Conservation (phyloP, 2,113 vertebrate genomes). For the Pterophyllum scalare region DNA sequence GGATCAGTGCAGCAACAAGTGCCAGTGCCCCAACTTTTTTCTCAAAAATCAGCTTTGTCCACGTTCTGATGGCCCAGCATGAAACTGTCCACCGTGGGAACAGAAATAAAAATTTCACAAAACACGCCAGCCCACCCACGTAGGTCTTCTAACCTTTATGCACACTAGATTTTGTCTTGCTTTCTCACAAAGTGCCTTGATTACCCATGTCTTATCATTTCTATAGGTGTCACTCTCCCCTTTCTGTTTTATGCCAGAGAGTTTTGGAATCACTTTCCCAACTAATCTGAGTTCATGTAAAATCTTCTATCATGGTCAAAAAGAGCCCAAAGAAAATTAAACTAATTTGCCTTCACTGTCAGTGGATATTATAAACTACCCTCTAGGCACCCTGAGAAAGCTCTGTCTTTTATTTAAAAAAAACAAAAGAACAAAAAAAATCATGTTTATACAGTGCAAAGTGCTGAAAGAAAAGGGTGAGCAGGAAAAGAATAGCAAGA, state of each 20-base stretch:
- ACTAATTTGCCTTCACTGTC: constrained; percentile 4
- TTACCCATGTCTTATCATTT: constrained; percentile 29
- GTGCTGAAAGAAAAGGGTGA: neutral
- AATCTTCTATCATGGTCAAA: constrained; percentile 52
- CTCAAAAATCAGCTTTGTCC: neutral
- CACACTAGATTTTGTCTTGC: neutral
- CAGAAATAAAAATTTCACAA: constrained; percentile 11
- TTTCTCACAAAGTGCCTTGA: constrained; percentile 39
- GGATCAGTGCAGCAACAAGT: constrained; percentile 22
- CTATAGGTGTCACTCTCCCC: constrained; percentile 16
- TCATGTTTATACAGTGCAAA: neutral
- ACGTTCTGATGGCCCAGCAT: neutral
- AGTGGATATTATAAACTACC: constrained; percentile 22
- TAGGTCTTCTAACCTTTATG: constrained; percentile 2
- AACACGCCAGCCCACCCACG: neutral
- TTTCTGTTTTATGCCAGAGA: constrained; percentile 28
- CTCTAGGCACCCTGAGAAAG: neutral
- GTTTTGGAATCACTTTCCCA: constrained; percentile 32
- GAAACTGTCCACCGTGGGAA: neutral
- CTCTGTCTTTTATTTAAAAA: constrained; percentile 12
- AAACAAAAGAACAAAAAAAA: constrained; percentile 7
- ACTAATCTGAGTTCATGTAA: constrained; percentile 40
- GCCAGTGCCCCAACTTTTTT: neutral
- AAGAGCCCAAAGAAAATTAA: constrained; percentile 40
- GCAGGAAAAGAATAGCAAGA: neutral